A percentile compares a stretch with the other conserved stretches of the same genome.
phyloP scores from a whole-genome alignment of 2,888 invertebrate species.

The Scaptomyza tumidula region DNA sequence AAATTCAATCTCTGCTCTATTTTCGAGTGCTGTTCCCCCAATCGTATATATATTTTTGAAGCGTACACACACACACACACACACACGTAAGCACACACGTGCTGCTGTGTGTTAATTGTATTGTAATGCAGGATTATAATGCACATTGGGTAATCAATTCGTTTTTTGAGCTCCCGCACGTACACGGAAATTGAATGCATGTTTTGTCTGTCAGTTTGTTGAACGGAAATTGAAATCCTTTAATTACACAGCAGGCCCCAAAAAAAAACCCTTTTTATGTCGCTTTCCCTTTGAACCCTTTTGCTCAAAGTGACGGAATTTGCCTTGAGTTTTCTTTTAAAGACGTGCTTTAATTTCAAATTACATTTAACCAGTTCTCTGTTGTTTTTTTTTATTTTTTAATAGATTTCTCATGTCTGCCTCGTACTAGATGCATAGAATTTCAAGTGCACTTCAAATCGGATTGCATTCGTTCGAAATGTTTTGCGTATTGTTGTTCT shows the following conservation, averaged over 20 bases:
- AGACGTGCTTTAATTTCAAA: conserved; percentile 25
- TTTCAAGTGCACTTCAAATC: conserved; percentile 42
- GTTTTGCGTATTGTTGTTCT: conserved; percentile 16
- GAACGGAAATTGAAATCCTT: conserved; percentile 68
- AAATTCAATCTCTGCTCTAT: conserved; percentile 76
- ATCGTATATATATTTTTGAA: conserved; percentile 21
- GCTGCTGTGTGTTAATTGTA: conserved; percentile 34
- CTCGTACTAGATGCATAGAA: not conserved
- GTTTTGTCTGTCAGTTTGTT: conserved; percentile 38
- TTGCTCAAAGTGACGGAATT: conserved; percentile 29
- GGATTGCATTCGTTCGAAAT: conserved; percentile 16
- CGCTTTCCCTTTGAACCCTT: conserved; percentile 21
- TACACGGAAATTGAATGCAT: conserved; percentile 59
- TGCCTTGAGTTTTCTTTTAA: conserved; percentile 35
- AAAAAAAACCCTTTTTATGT: not conserved
- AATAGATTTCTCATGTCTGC: conserved; percentile 38
- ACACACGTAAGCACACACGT: conserved; percentile 23
- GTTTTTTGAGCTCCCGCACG: conserved; percentile 41
- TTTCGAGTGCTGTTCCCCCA: conserved; percentile 54
- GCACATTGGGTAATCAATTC: conserved; percentile 23
- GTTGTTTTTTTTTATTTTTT: conserved; percentile 1
- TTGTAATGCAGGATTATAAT: conserved; percentile 48
- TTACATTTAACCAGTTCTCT: conserved; percentile 3
- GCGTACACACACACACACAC: conserved; percentile 16
- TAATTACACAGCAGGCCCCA: conserved; percentile 36